A percentile compares a stretch with the other conserved stretches of the same genome.
Evolutionary conservation across 2,113 vertebrate genomes (phyloP).

Genomic region (Heterocephalus glaber): DNA sequence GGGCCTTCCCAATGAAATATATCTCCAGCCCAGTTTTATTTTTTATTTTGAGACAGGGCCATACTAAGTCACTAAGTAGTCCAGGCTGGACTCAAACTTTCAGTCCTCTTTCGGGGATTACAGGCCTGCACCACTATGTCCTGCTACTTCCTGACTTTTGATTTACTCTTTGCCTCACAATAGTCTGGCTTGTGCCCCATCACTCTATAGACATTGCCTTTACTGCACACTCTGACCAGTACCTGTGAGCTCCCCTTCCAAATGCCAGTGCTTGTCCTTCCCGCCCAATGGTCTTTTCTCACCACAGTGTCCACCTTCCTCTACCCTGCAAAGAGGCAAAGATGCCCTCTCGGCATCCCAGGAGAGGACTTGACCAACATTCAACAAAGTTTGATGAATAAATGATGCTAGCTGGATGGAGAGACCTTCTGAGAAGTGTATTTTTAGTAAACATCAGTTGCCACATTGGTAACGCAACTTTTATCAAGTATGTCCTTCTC

Average conservation of each 20-base stretch:
- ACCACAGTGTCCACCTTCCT: background rate
- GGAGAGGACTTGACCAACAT: background rate
- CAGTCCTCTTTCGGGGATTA: background rate
- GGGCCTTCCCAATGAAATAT: background rate
- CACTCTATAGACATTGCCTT: background rate
- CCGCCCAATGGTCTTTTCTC: background rate
- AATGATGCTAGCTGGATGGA: fast-evolving
- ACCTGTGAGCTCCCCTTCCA: background rate
- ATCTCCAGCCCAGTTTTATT: background rate
- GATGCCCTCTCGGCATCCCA: background rate
- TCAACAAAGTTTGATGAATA: background rate
- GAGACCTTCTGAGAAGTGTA: background rate
- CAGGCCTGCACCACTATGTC: too few species aligned
- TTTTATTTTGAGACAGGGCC: background rate
- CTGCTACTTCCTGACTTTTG: background rate
- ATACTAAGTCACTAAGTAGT: background rate
- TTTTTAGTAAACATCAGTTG: background rate
- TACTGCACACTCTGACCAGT: background rate
- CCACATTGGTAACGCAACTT: background rate
- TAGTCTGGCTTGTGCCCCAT: background rate
- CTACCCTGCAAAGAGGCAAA: background rate
- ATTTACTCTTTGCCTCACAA: background rate
- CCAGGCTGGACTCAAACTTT: background rate
- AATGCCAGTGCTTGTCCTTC: background rate
- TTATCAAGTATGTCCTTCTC: background rate